Evolutionary conservation across 2,888 invertebrate genomes (phyloP).

Genomic region (Ophion slaviceki): DNA sequence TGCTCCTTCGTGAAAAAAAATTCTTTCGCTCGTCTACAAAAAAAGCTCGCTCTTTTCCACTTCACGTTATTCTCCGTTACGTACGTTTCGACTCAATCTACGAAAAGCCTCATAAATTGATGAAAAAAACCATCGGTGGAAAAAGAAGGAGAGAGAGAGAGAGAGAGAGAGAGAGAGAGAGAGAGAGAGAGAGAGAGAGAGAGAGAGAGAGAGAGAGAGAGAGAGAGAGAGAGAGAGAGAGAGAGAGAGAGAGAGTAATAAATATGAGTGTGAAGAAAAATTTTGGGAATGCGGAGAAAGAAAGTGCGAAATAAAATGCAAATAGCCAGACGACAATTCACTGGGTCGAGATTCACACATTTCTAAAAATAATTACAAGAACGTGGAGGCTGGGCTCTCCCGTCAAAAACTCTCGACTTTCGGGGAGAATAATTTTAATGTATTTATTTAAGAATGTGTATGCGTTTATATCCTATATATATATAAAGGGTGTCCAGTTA

Average conservation of each 20-base stretch:
- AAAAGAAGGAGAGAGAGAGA: not conserved
- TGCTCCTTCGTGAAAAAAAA: not conserved
- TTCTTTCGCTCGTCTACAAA: not conserved
- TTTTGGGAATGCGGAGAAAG: slow-evolving; percentile 7
- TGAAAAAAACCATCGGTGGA: not conserved
- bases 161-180: not conserved
- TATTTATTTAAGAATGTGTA: not conserved
- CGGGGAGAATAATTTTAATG: slow-evolving; percentile 7
- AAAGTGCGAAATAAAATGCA: slow-evolving; percentile 30
- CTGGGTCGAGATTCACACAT: slow-evolving; percentile 34
- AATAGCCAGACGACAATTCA: slow-evolving; percentile 44
- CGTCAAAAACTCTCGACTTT: slow-evolving; percentile 51
- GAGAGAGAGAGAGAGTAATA: not conserved
- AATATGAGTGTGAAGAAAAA: not conserved
- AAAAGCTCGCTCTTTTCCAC: not conserved
- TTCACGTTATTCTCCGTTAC: too few relatives aligned
- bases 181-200: not conserved
- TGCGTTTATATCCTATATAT: not conserved
- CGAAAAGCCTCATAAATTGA: too few relatives aligned
- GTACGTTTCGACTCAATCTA: too few relatives aligned
- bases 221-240: not conserved
- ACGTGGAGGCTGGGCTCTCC: slow-evolving; percentile 1
- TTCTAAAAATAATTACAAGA: slow-evolving; percentile 59
- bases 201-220: not conserved
- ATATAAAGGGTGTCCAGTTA: too few relatives aligned